These are phyloP conservation scores for Cryptoblepharus egeriae DNA, from an alignment of 2,797 vertebrate species.

Conservation along the genomic window DNA sequence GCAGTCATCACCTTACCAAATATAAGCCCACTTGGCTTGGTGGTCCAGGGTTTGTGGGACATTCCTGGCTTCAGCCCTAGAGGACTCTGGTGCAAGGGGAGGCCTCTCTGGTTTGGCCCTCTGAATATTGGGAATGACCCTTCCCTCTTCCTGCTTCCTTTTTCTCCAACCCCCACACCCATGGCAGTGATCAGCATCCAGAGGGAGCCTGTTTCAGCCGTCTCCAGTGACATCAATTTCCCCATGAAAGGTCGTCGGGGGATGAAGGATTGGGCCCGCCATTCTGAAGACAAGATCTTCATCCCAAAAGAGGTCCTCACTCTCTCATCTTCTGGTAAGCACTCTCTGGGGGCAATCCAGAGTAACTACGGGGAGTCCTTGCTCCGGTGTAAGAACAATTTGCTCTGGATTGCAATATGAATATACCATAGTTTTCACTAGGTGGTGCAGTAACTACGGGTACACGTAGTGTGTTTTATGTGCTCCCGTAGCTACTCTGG, in stretches of 20 bases:
- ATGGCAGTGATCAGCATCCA: conserved; percentile 94
- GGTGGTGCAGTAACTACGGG: no score
- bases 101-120: neutral
- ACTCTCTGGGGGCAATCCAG: no score
- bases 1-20: neutral
- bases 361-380: no score
- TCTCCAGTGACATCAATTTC: conserved; percentile 98
- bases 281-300: conserved; percentile 96
- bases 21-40: neutral
- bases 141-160: neutral
- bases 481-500: no score
- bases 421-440: no score
- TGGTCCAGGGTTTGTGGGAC: neutral
- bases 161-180: neutral
- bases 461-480: no score
- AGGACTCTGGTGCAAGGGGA: neutral
- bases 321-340: conserved; percentile 85
- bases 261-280: conserved; percentile 98
- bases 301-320: conserved; percentile 96
- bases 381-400: no score
- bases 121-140: neutral
- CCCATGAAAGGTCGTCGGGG: conserved; percentile 95
- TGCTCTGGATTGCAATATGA: no score
- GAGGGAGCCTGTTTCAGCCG: conserved; percentile 91
- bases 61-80: neutral